Conservation (phyloP, 2,797 vertebrate genomes). For the Nannoperca australis region DNA sequence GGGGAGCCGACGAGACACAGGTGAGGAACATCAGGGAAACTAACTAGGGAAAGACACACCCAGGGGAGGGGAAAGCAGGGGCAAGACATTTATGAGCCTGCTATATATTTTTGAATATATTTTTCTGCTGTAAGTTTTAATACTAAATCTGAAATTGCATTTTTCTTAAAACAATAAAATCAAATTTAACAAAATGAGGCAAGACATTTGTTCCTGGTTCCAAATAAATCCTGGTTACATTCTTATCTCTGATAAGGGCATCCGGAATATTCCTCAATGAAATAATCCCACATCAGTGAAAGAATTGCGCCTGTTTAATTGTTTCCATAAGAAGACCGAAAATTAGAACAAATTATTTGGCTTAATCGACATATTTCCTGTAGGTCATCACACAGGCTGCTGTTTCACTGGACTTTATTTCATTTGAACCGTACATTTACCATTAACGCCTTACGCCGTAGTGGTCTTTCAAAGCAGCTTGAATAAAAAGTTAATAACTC, state of each 20-base stretch:
- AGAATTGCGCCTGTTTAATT: background rate
- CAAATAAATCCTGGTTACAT: background rate
- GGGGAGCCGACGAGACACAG: too few relatives aligned
- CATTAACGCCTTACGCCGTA: slow-evolving; percentile 48
- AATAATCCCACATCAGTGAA: background rate
- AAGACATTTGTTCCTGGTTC: background rate
- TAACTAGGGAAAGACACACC: too few relatives aligned
- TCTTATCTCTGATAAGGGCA: background rate
- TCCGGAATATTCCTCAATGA: background rate
- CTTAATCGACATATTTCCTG: slow-evolving; percentile 12
- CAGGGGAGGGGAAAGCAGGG: too few relatives aligned
- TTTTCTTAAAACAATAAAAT: too few relatives aligned
- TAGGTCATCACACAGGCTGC: slow-evolving; percentile 28
- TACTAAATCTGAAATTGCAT: background rate
- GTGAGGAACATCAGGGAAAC: too few relatives aligned
- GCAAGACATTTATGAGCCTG: too few relatives aligned
- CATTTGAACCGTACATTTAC: slow-evolving; percentile 48
- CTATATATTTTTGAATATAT: too few relatives aligned
- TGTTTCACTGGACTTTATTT: slow-evolving; percentile 42
- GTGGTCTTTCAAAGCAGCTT: slow-evolving; percentile 55
- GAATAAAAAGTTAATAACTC: slow-evolving; percentile 70
- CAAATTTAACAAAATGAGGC: background rate
- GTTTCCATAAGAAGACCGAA: background rate
- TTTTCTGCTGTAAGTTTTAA: background rate
- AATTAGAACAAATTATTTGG: slow-evolving; percentile 9